These are phyloP conservation scores for Porites lobata DNA, from an alignment of 92 coral and sea anemone species.

Conservation along the genomic window DNA sequence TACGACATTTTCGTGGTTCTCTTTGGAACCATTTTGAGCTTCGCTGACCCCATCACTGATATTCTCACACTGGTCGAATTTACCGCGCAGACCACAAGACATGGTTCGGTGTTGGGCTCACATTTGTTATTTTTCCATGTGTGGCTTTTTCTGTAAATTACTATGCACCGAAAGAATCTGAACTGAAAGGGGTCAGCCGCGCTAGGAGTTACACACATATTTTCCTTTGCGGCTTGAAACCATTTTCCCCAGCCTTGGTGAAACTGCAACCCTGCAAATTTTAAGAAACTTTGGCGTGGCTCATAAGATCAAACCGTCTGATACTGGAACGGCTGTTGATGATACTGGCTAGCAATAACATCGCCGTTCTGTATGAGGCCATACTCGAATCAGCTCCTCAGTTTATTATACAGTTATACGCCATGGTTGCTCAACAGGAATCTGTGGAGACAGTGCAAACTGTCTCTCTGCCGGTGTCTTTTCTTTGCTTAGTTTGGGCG, in stretches of 20 bases:
- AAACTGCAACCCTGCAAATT: not conserved
- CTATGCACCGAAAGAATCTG: no score
- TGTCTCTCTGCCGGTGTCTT: not conserved
- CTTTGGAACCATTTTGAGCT: not conserved
- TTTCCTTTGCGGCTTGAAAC: no score
- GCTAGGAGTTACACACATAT: not conserved
- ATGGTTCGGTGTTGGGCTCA: slow-evolving; percentile 18
- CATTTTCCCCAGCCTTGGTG: not conserved
- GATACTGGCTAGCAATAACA: no score
- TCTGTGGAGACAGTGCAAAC: not conserved
- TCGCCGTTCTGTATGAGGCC: not conserved
- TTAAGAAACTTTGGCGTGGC: not conserved
- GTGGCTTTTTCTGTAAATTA: not conserved
- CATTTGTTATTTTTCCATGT: slow-evolving; percentile 1
- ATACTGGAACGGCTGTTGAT: no score
- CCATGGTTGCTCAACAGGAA: slow-evolving; percentile 14
- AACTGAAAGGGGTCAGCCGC: not conserved
- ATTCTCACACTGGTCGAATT: slow-evolving; percentile 27
- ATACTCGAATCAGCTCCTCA: slow-evolving; percentile 1
- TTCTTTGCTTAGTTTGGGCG: slow-evolving; percentile 1
- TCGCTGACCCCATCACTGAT: slow-evolving; percentile 34
- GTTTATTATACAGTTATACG: slow-evolving; percentile 24
- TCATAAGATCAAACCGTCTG: no score
- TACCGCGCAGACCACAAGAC: slow-evolving; percentile 23
- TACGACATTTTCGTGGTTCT: no score